These are phyloP conservation scores for Thalassophryne amazonica DNA, from an alignment of 2,797 vertebrate species.

Conservation along the genomic window DNA sequence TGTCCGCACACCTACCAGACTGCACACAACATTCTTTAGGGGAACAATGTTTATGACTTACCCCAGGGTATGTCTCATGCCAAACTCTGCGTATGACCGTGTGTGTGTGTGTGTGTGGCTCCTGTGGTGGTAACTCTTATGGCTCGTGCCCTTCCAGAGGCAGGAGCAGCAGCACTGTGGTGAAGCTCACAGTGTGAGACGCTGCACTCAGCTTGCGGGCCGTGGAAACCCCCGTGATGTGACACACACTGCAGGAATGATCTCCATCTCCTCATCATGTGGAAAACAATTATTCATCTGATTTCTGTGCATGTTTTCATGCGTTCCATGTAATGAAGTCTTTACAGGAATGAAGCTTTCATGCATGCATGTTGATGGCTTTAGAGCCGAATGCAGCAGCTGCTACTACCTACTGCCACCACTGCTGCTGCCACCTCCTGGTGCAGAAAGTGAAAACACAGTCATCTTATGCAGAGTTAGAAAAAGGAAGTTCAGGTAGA, in stretches of 20 bases:
- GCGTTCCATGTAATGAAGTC: too few relatives aligned
- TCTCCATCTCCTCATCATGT: constrained; percentile 49
- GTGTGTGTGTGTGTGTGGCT: constrained; percentile 33
- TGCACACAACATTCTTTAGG: constrained; percentile 5
- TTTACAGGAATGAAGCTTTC: too few relatives aligned
- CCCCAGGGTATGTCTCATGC: constrained; percentile 42
- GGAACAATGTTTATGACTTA: constrained; percentile 27
- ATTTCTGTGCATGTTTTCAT: background rate
- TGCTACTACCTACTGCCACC: too few relatives aligned
- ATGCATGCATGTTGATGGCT: too few relatives aligned
- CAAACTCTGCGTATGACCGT: constrained; percentile 41
- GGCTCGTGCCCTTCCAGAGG: background rate
- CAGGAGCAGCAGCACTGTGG: constrained; percentile 13
- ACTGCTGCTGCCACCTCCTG: too few relatives aligned
- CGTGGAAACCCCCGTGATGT: constrained; percentile 37
- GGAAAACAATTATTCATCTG: constrained; percentile 15
- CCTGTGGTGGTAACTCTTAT: constrained; percentile 38
- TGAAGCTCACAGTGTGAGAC: constrained; percentile 27
- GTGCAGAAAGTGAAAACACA: too few relatives aligned
- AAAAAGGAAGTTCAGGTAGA: too few relatives aligned
- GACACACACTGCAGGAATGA: constrained; percentile 60
- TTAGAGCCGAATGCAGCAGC: too few relatives aligned
- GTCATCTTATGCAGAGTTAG: too few relatives aligned
- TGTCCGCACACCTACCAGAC: too few relatives aligned
- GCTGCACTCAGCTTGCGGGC: constrained; percentile 20